These are phyloP conservation scores for Ectropis crepuscularia DNA, from an alignment of 2,888 invertebrate species.

Conservation along the genomic window DNA sequence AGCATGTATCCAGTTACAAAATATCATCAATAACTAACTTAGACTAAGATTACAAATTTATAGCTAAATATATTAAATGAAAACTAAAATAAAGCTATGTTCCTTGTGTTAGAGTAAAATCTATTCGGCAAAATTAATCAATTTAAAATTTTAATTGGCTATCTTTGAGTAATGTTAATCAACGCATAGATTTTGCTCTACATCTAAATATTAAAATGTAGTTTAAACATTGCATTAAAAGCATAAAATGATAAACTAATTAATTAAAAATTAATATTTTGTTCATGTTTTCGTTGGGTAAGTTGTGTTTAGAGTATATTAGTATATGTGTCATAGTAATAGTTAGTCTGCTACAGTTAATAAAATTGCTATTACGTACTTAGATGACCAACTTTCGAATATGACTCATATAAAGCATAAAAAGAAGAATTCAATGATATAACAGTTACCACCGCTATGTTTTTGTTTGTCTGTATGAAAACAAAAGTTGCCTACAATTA, in stretches of 20 bases:
- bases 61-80: constrained; percentile 43
- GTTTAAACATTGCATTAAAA: constrained; percentile 25
- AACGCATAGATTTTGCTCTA: constrained; percentile 30
- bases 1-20: constrained; percentile 76
- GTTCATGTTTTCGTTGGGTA: constrained; percentile 34
- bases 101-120: constrained; percentile 33
- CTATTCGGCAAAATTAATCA: background rate
- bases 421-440: no score
- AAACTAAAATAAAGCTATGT: constrained; percentile 33
- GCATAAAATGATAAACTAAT: constrained; percentile 23
- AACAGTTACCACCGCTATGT: no score
- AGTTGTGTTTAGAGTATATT: constrained; percentile 28
- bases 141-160: background rate
- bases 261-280: constrained; percentile 24
- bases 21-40: constrained; percentile 50
- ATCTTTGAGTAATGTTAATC: background rate
- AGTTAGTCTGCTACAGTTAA: constrained; percentile 21
- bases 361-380: constrained; percentile 10
- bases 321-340: constrained; percentile 26
- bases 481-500: background rate
- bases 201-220: constrained; percentile 24
- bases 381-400: background rate
- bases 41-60: constrained; percentile 41
- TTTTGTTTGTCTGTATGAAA: no score
- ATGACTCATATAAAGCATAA: no score